Base-by-base conservation (phyloP, 2,797 vertebrate species). In the Ataeniobius toweri region DNA sequence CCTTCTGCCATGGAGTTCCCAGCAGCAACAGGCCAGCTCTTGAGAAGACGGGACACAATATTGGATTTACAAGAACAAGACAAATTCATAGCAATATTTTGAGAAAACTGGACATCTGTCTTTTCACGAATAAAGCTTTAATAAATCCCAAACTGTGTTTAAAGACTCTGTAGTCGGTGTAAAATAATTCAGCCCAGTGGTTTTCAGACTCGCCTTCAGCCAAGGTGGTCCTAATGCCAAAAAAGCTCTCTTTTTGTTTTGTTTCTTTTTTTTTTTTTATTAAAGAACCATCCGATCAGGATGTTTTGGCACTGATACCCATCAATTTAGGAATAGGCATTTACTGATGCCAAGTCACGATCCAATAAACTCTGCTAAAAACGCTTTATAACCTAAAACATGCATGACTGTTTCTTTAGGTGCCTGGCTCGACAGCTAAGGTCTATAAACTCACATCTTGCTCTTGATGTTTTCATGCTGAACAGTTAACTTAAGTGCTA, bases 1-100 rank as follows among this genome's bases (percentile, higher is more conserved):
- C 69, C 67, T 16, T 3, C 74, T 81, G 71, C 65, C 83, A 67
- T 68, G 6, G 36, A 39, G 14, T 68, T 67, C 61, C 10, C 46
- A 3, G 18, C 65, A 70, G 69, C 83, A 83, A 77, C 18, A 5
- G 16, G 28, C 16, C 31, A 18, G 31, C 18, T 65, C 31, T 24
- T 16, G 39, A 13, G 9, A 67, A 67, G 3, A 65, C 10, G 9
- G 9, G 31, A 22, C 31, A 31, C 28, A 65, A 8, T 3, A 65
- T 20, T 7, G 13, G 28, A 31, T 31, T 31, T 16, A 31, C 18
- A 7, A 24, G 4, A 31, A 2, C 63, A 67, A 67, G 18, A 67
- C 20, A 41, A 20, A 8, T 67, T 24, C 20, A 67, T 28, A 67
- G 6, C 28, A 36, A 31, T 20, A 39, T 20, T 65, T 65, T 39